Base-by-base conservation (phyloP, 2,113 vertebrate species). In the Capreolus pygargus region DNA sequence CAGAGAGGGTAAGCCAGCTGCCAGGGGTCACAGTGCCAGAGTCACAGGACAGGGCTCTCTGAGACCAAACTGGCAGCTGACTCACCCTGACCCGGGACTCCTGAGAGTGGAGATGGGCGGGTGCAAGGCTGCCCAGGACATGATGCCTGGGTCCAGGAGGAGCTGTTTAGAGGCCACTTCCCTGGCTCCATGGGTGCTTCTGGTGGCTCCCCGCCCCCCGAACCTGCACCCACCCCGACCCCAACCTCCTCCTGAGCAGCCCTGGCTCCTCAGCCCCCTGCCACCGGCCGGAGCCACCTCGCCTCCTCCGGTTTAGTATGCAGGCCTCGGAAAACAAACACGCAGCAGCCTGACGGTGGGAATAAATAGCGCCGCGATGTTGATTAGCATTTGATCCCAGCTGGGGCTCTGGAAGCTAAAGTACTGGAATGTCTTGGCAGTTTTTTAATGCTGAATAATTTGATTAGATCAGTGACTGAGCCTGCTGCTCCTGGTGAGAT, bases 351-450 rank as follows among this genome's bases (percentile, higher is more conserved):
- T 98, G 98, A 99, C 98, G 98, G 99, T 98, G 98, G 99, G 98
- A 98, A 99, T 98, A 99, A 99, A 99, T 99, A 98, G 98, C 98
- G 96, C 89, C 54, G 98, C 97, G 96, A 97, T 95, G 98, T 98
- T 98, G 99, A 99, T 99, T 98, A 99, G 98, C 99, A 98, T 98
- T 99, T 99, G 99, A 99, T 99, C 99, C 99, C 99, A 99, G 99
- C 99, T 99, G 98, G 98, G 98, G 97, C 98, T 97, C 98, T 96
- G 98, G 98, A 98, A 98, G 98, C 98, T 97, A 98, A 98, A 98
- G 98, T 98, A 95, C 98, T 98, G 99, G 98, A 98, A 99, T 98
- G 99, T 98, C 98, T 98, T 98, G 98, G 99, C 98, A 98, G 98
- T 98, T 99, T 98, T 99, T 99, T 98, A 98, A 99, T 99, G 98